Conservation (phyloP, 1,140 invertebrate genomes). For the Drosophila seguyi region DNA sequence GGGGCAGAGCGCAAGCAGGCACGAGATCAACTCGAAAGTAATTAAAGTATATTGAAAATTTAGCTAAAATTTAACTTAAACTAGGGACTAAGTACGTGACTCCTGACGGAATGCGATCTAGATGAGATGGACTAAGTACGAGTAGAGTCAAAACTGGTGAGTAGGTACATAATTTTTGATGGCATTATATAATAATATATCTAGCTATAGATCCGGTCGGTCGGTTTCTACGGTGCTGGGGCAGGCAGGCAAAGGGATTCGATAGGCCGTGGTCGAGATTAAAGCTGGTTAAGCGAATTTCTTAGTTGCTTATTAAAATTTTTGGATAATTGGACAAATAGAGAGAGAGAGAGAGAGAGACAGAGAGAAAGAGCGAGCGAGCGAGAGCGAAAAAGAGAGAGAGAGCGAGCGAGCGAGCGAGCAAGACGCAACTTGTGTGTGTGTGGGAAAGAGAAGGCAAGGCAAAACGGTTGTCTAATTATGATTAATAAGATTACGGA, state of each 20-base stretch:
- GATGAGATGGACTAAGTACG: slow-evolving; percentile 32
- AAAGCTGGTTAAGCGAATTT: slow-evolving; percentile 33
- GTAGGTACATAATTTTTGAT: slow-evolving; percentile 14
- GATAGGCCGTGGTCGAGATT: slow-evolving; percentile 15
- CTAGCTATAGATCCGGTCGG: slow-evolving; percentile 40
- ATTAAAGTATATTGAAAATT: slow-evolving; percentile 14
- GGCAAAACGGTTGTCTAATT: slow-evolving; percentile 46
- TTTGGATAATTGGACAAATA: slow-evolving; percentile 30
- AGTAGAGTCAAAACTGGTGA: slow-evolving; percentile 16
- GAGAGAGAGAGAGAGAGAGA: slow-evolving; percentile 20
- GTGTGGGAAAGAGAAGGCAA: slow-evolving; percentile 33
- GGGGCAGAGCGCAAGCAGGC: slow-evolving; percentile 3
- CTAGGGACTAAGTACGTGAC: slow-evolving; percentile 44
- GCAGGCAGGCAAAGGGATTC: slow-evolving; percentile 50
- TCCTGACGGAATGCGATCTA: slow-evolving; percentile 14
- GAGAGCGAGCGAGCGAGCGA: slow-evolving; percentile 21
- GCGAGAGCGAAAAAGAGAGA: slow-evolving; percentile 16
- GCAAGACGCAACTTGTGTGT: slow-evolving; percentile 34
- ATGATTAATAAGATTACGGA: slow-evolving; percentile 35
- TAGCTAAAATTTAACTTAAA: slow-evolving; percentile 44
- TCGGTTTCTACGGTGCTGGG: slow-evolving; percentile 35
- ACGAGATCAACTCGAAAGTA: slow-evolving; percentile 16
- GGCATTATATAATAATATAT: slow-evolving; percentile 5
- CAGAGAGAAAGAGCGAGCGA: slow-evolving; percentile 21
- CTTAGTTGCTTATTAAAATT: slow-evolving; percentile 9